Percentiles rank a stretch among this genome's conserved stretches.
These are phyloP conservation scores for Ellobius talpinus DNA, from an alignment of 2,113 vertebrate genomes.

Conservation along the genomic window DNA sequence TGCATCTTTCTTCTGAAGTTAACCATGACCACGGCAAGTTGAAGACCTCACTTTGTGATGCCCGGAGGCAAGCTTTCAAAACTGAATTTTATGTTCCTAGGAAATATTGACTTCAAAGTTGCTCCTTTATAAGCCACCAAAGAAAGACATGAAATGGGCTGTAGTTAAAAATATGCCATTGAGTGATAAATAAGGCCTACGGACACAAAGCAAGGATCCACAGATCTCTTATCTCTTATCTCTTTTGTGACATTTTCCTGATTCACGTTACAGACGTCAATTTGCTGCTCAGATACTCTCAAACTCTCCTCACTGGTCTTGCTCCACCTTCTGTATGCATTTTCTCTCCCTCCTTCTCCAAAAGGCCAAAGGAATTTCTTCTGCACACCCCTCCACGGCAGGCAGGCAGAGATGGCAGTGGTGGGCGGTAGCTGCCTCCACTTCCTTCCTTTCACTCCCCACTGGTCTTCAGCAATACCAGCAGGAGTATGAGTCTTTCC, in stretches of 20 bases:
- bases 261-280: background rate
- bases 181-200: background rate
- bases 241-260: background rate
- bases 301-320: too few species aligned
- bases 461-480: background rate
- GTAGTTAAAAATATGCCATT: background rate
- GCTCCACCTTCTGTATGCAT: background rate
- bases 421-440: too few species aligned
- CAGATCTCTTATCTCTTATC: too few species aligned
- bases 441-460: background rate
- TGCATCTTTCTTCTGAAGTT: background rate
- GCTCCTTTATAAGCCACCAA: background rate
- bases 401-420: background rate
- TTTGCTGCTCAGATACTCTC: background rate
- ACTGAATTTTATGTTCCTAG: conserved; percentile 22
- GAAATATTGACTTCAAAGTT: conserved; percentile 12
- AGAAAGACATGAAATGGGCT: background rate
- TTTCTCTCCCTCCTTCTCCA: background rate
- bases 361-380: background rate
- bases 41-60: conserved; percentile 25
- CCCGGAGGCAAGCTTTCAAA: conserved; percentile 42
- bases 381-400: fast-evolving
- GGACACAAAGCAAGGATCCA: background rate
- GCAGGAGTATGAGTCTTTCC: background rate
- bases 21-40: background rate